These are phyloP conservation scores for Bombyx mori DNA, from an alignment of 1,140 invertebrate genomes.

Conservation along the genomic window ASM3026992v2 NC_085113.1:1134501-1135000, in stretches of 20 bases:
- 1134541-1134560: conserved; percentile 86
- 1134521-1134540: conserved; percentile 82
- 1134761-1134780: conserved; percentile 77
- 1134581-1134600: conserved; percentile 79
- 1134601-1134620: conserved; percentile 77
- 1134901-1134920: conserved; percentile 80
- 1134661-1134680: conserved; percentile 78
- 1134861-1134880: conserved; percentile 78
- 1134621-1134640: conserved; percentile 81
- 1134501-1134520: conserved; percentile 78
- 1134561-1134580: conserved; percentile 78
- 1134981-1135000: conserved; percentile 81
- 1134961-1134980: conserved; percentile 80
- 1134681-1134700: conserved; percentile 78
- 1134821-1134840: conserved; percentile 80
- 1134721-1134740: conserved; percentile 78
- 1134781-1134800: conserved; percentile 64
- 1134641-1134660: conserved; percentile 82
- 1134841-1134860: conserved; percentile 75
- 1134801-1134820: conserved; percentile 73
- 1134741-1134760: conserved; percentile 78
- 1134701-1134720: conserved; percentile 74
- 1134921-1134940: conserved; percentile 78
- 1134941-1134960: conserved; percentile 83
- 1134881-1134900: conserved; percentile 81